These are phyloP conservation scores for Carassius carassius DNA, from an alignment of 2,113 vertebrate genomes.

Conservation along the genomic window DNA sequence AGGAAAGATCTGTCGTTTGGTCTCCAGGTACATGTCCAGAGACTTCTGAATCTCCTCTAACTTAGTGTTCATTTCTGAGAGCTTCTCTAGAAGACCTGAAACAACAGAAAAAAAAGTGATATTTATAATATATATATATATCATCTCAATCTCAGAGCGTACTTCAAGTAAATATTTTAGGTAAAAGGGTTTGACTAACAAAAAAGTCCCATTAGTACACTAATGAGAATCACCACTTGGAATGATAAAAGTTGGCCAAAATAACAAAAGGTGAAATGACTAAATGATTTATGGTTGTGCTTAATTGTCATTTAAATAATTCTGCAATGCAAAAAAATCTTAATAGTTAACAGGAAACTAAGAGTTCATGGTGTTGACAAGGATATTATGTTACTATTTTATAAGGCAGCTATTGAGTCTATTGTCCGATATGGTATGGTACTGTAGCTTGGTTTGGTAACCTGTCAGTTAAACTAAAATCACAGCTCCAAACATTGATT, in stretches of 20 bases:
- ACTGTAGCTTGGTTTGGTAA: too few species aligned
- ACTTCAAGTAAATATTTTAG: not conserved
- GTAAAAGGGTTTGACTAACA: not conserved
- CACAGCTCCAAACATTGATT: too few species aligned
- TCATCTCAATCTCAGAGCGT: not conserved
- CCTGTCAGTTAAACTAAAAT: too few species aligned
- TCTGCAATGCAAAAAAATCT: not conserved
- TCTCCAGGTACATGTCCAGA: slow-evolving; percentile 87
- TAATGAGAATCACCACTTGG: not conserved
- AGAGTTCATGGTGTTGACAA: too few species aligned
- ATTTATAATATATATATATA: too few species aligned
- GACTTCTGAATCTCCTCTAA: slow-evolving; percentile 88
- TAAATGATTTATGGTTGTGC: too few species aligned
- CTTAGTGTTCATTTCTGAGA: slow-evolving; percentile 77
- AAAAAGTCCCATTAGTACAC: not conserved
- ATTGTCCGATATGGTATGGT: too few species aligned
- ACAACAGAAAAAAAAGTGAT: not conserved
- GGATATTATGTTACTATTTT: too few species aligned
- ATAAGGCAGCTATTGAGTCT: too few species aligned
- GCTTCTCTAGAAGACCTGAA: slow-evolving; percentile 78
- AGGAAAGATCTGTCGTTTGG: slow-evolving; percentile 86
- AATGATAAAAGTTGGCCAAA: not conserved
- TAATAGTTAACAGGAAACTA: not conserved
- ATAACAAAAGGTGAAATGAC: not conserved
- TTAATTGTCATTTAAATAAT: too few species aligned